Evolutionary conservation across 2,113 vertebrate species (phyloP).

Genomic region (Vidua macroura): DNA sequence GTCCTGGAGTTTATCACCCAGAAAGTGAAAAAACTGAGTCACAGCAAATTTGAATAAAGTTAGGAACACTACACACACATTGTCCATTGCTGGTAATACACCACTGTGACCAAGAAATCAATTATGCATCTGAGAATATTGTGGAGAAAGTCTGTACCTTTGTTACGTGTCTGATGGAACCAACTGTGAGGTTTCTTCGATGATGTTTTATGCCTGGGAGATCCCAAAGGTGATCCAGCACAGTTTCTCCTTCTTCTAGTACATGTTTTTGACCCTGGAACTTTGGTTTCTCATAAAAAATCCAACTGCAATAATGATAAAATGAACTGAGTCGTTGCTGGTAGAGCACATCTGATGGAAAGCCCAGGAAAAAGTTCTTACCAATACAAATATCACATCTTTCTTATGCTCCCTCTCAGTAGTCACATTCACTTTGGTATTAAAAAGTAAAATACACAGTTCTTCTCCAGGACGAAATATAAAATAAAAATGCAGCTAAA

Average conservation of each 20-base stretch:
- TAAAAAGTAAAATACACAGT: background rate
- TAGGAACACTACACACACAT: background rate
- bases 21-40: background rate
- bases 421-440: background rate
- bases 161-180: slow-evolving; percentile 79
- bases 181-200: slow-evolving; percentile 68
- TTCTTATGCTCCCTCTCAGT: background rate
- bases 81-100: background rate
- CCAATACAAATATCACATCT: background rate
- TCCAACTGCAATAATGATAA: slow-evolving; percentile 76
- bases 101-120: background rate
- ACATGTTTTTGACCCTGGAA: slow-evolving; percentile 79
- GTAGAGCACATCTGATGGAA: background rate
- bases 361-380: background rate
- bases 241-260: slow-evolving; percentile 82
- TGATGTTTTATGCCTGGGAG: slow-evolving; percentile 36
- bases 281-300: slow-evolving; percentile 82
- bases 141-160: slow-evolving; percentile 72
- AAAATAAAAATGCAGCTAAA: background rate
- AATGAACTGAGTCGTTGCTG: background rate
- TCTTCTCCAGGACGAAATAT: background rate
- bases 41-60: background rate
- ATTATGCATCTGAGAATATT: background rate
- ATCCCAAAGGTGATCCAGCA: slow-evolving; percentile 74
- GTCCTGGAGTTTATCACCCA: background rate